Percentiles rank a stretch among this genome's conserved stretches.
Evolutionary conservation across 2,888 invertebrate genomes (phyloP).

Genomic region (Leucophenga maculata): DNA sequence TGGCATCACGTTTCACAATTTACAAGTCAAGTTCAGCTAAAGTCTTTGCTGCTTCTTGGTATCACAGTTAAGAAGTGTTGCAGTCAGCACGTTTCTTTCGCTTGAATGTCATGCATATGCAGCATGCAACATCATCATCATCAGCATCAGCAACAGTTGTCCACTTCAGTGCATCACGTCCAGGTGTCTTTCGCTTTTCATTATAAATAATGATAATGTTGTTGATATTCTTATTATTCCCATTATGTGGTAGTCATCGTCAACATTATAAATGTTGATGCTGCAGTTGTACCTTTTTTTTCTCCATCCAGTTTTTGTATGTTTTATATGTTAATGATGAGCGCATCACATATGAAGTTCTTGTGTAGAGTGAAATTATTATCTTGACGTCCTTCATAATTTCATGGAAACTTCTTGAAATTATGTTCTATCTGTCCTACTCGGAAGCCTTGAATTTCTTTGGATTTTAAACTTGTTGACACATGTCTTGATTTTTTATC

Average conservation of each 20-base stretch:
- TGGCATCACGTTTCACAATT: slow-evolving; percentile 50
- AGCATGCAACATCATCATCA: slow-evolving; percentile 13
- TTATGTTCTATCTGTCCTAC: no score
- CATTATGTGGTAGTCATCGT: slow-evolving; percentile 16
- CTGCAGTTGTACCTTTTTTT: not conserved
- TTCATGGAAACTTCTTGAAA: slow-evolving; percentile 14
- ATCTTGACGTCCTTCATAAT: slow-evolving; percentile 23
- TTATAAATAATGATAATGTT: slow-evolving; percentile 26
- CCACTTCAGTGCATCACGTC: not conserved
- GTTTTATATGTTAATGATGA: slow-evolving; percentile 8
- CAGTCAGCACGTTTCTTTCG: slow-evolving; percentile 19
- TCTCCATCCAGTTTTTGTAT: not conserved
- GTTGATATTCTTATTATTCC: slow-evolving; percentile 19
- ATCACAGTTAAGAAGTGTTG: slow-evolving; percentile 11
- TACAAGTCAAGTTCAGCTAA: not conserved
- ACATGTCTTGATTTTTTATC: no score
- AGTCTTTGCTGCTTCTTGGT: slow-evolving; percentile 8
- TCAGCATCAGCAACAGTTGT: not conserved
- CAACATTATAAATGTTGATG: slow-evolving; percentile 9
- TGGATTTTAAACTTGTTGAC: no score
- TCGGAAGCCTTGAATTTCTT: no score
- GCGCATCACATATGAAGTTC: not conserved
- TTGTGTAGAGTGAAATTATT: slow-evolving; percentile 24
- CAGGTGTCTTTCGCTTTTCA: slow-evolving; percentile 25
- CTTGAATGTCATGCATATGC: slow-evolving; percentile 21